Conservation (phyloP, 2,888 invertebrate species). For the Endomychus coccineus region DNA sequence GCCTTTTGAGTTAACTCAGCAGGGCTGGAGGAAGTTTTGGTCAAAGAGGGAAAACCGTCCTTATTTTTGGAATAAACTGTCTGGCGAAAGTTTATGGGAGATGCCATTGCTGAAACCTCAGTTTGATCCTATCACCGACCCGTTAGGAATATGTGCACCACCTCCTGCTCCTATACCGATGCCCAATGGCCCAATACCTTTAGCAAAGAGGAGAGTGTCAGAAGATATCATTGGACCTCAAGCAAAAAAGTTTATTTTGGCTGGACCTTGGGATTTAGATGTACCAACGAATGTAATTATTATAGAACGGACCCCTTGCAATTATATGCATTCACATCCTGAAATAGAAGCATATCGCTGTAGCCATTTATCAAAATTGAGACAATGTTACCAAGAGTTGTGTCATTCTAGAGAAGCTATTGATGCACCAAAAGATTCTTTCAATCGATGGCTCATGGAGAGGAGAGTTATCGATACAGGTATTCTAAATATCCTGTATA, state of each 20-base stretch:
- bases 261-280: conserved; percentile 94
- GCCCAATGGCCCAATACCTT: conserved; percentile 28
- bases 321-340: conserved; percentile 87
- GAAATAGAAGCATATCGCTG: conserved; percentile 86
- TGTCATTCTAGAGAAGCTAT: conserved; percentile 89
- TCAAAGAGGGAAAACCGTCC: conserved; percentile 90
- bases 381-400: conserved; percentile 88
- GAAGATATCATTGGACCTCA: conserved; percentile 69
- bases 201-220: conserved; percentile 66
- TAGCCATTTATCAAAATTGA: conserved; percentile 71
- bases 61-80: conserved; percentile 94
- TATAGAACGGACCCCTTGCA: conserved; percentile 76
- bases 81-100: conserved; percentile 96
- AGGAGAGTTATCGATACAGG: conserved; percentile 81
- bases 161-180: conserved; percentile 10
- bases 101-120: conserved; percentile 76
- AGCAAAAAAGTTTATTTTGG: conserved; percentile 77
- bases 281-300: conserved; percentile 87
- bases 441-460: conserved; percentile 95
- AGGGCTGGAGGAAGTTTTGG: conserved; percentile 94
- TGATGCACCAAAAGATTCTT: conserved; percentile 93
- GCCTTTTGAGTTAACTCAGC: conserved; percentile 64
- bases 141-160: conserved; percentile 64
- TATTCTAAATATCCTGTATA: no score
- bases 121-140: conserved; percentile 89